Evolutionary conservation across 2,888 invertebrate species (phyloP), one percentile per base, ranked within the genome.

Genomic region (Laothoe populi): DNA sequence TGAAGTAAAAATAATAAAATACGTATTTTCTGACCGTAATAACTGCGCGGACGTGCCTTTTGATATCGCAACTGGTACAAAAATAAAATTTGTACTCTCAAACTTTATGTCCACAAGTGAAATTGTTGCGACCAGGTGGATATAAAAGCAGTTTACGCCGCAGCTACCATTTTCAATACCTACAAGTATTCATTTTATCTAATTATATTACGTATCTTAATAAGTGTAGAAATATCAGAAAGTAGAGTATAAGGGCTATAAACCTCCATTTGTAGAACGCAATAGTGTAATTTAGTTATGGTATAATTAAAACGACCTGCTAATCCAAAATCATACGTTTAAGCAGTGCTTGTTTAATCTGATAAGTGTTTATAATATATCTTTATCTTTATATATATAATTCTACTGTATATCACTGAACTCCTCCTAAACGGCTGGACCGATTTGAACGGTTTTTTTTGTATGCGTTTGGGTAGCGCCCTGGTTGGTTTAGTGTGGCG

Each of bases 1-100:
- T 79, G 73, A 86, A 82, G 76, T 79, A 80, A 83, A 85, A 81
- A 86, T 86, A 86, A 84, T 84, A 79, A 78, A 79, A 72, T 81
- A 85, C 82, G 83, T 83, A 78, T 69, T 71, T 78, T 76, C 70
- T 67, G 70, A 67, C 74, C 76, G 80, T 76, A 78, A 81, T 76
- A 75, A 61, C 59, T 31, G 62, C 63, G 68, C 63, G 67, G 73
- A 80, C 83, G 79, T 83, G 79, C 67, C 76, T 73, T 64, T 74
- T 70, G 68, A 72, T 66, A 72, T 79, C 75, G 69, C 80, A 70
- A 75, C 78, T 75, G 69, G 53, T 19, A 21, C 53, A 53, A 53
- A 53, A 53, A 31, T 10, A 35, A 53, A 66, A 63, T 69, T 44
- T 67, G 16, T 19, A 53, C 53, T 53, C 53, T 53, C 42, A 7